phyloP scores from a whole-genome alignment of 2,113 vertebrate species.

The Channa argus region DNA sequence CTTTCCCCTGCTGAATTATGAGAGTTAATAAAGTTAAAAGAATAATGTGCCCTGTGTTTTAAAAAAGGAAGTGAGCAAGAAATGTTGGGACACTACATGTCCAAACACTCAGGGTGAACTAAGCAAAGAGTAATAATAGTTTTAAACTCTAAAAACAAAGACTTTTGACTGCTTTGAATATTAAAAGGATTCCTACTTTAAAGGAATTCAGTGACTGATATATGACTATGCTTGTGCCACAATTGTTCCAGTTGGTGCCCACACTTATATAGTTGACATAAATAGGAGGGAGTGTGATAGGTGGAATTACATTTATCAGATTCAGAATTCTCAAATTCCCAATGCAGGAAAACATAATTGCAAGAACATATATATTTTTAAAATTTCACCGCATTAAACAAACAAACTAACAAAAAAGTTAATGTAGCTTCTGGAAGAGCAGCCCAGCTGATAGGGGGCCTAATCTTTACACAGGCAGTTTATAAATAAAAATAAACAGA shows the following conservation, averaged over 20 bases:
- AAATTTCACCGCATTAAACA: constrained; percentile 21
- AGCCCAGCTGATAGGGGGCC: constrained; percentile 44
- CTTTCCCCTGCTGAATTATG: constrained; percentile 67
- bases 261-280: constrained; percentile 49
- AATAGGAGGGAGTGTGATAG: constrained; percentile 52
- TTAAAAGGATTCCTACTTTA: constrained; percentile 26
- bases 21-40: constrained; percentile 78
- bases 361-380: constrained; percentile 10
- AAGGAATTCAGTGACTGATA: constrained; percentile 40
- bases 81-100: constrained; percentile 33
- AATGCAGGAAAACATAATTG: constrained; percentile 15
- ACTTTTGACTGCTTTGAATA: constrained; percentile 30
- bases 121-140: constrained; percentile 27
- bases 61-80: constrained; percentile 57
- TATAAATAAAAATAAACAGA: constrained; percentile 41
- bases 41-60: constrained; percentile 72
- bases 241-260: constrained; percentile 53
- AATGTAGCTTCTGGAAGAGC: constrained; percentile 25
- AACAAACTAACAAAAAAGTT: not conserved
- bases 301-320: constrained; percentile 46
- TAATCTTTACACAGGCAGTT: constrained; percentile 66
- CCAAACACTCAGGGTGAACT: constrained; percentile 39
- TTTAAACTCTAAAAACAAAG: constrained; percentile 23
- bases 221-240: constrained; percentile 43
- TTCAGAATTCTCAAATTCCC: constrained; percentile 27